A percentile compares a stretch with the other conserved stretches of the same genome.
Evolutionary conservation across 2,888 invertebrate genomes (phyloP).

Genomic region (Azorinus chamasolen): DNA sequence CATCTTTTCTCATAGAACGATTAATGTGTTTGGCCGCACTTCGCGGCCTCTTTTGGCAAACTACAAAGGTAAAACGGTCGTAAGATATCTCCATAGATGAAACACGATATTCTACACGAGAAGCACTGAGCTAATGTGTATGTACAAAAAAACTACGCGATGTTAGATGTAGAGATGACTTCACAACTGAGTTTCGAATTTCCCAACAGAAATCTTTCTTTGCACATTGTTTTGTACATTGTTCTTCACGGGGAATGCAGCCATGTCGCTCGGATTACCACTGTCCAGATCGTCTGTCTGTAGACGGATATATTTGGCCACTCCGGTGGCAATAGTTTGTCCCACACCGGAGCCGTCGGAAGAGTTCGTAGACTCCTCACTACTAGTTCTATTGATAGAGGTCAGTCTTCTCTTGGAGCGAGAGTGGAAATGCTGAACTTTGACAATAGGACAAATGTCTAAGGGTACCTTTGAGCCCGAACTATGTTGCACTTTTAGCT

Average conservation of each 20-base stretch:
- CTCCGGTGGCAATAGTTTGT: slow-evolving; percentile 16
- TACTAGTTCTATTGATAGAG: slow-evolving; percentile 52
- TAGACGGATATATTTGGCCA: slow-evolving; percentile 50
- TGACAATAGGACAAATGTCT: slow-evolving; percentile 63
- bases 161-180: too few species aligned
- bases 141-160: too few species aligned
- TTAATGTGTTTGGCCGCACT: too few species aligned
- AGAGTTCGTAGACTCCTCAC: slow-evolving; percentile 41
- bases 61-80: too few species aligned
- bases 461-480: slow-evolving; percentile 53
- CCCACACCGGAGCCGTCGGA: slow-evolving; percentile 29
- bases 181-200: too few species aligned
- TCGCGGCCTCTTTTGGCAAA: too few species aligned
- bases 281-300: slow-evolving; percentile 13
- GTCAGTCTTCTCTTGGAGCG: slow-evolving; percentile 57
- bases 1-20: too few species aligned
- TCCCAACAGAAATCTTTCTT: background rate
- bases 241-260: slow-evolving; percentile 9
- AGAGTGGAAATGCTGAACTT: slow-evolving; percentile 63
- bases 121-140: too few species aligned
- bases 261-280: background rate
- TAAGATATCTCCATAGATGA: too few species aligned
- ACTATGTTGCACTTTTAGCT: slow-evolving; percentile 39
- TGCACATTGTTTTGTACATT: slow-evolving; percentile 17
- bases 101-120: too few species aligned